Base-by-base conservation (phyloP, 2,113 vertebrate genomes). In the Psophia crepitans region DNA sequence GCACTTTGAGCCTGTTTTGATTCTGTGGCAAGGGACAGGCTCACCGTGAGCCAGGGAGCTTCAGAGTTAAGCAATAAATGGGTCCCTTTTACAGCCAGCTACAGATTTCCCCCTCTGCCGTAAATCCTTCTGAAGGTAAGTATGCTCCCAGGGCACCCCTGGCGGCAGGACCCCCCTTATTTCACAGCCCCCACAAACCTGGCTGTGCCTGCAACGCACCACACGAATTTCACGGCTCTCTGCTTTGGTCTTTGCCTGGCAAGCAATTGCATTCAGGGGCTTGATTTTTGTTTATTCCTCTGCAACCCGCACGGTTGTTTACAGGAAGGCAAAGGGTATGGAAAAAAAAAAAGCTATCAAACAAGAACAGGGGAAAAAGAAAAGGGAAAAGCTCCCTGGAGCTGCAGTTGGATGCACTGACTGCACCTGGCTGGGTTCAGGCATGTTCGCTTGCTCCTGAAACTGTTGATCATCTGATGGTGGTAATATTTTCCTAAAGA, bases 1-100 rank as follows among this genome's bases (percentile, higher is more conserved):
- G 24, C 2, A 1, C 53, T 87, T 68, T 13, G 11, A 39, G 39
- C 26, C 44, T 73, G 35, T 46, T 89, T 75, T 14, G 46, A 61
- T 73, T 46, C 48, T 0, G 0, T 27, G n/a, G 60, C 11, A 20
- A 78, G 27, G 56, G 57, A 33, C 2, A 7, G 24, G 49, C 9
- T 71, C 20, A 44, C 14, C 7, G 4, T 3, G 20, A 58, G 35
- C 14, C 84, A 48, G 37, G 58, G 19, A 91, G 33, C 68, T 80
- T 61, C 58, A 22, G 64, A 70, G 60, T 65, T 49, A 46, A 89
- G 58, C 28, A 60, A 37, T 32, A 56, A 57, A 81, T 0, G 0
- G 37, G 21, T 70, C 18, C 41, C 78, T 82, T 76, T 83, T 26
- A 56, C 2, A 24, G 53, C 6, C 37, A 11, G 27, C 56, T 58